A percentile compares a stretch with the other conserved stretches of the same genome.
These are phyloP conservation scores for Deroplatys truncata DNA, from an alignment of 2,888 invertebrate species.

Conservation along the genomic window DNA sequence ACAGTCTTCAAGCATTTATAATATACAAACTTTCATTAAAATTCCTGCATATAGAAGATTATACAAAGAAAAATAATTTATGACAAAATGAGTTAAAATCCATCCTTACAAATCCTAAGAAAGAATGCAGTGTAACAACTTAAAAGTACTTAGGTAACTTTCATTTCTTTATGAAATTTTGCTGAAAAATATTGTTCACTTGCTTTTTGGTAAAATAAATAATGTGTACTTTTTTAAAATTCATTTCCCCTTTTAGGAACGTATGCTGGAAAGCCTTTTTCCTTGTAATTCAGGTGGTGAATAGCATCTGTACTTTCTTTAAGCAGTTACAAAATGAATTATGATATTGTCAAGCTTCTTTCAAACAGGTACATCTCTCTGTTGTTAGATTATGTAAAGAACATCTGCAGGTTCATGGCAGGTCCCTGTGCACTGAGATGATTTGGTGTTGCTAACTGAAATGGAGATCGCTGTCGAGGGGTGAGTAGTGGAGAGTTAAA, in stretches of 20 bases:
- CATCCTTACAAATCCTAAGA: too few relatives aligned
- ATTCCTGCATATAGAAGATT: too few relatives aligned
- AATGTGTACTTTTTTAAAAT: background rate
- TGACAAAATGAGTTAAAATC: too few relatives aligned
- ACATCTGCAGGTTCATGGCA: background rate
- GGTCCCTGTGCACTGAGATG: background rate
- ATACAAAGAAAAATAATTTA: too few relatives aligned
- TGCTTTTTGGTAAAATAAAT: background rate
- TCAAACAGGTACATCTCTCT: background rate
- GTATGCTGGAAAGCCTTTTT: background rate
- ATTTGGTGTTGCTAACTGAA: background rate
- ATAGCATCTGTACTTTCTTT: background rate
- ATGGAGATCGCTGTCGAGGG: background rate
- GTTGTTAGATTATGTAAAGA: background rate
- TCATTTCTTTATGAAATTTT: background rate
- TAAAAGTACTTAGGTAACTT: background rate
- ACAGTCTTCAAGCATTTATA: too few relatives aligned
- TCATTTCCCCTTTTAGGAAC: background rate
- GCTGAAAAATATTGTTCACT: background rate
- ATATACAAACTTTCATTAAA: too few relatives aligned
- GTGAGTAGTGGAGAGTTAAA: background rate
- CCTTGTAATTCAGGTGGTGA: too few relatives aligned
- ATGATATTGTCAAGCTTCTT: too few relatives aligned
- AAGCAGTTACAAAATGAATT: too few relatives aligned
- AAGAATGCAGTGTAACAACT: background rate